Evolutionary conservation across 2,797 vertebrate genomes (phyloP).

Genomic region (Premnoplex brunnescens): DNA sequence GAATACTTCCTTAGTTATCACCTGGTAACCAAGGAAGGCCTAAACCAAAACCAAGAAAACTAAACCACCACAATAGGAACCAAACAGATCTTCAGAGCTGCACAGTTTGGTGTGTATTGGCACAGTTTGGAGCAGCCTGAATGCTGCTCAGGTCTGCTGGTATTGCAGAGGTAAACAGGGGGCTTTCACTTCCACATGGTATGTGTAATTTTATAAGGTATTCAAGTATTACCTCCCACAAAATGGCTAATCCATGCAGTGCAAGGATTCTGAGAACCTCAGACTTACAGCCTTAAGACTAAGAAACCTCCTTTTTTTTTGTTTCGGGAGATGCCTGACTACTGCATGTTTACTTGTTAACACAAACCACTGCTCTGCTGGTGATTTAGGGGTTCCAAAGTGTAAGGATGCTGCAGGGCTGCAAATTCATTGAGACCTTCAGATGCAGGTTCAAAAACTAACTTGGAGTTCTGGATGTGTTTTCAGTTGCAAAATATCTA

Average conservation of each 20-base stretch:
- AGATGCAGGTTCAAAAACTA: background rate
- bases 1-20: too few relatives aligned
- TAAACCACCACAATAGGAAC: too few relatives aligned
- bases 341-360: background rate
- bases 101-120: rapidly evolving
- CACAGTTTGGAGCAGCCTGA: background rate
- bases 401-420: background rate
- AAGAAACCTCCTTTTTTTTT: background rate
- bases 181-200: too few relatives aligned
- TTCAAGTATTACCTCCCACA: background rate
- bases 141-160: background rate
- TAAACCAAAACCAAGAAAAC: too few relatives aligned
- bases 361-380: background rate
- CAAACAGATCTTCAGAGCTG: background rate
- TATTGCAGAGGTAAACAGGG: rapidly evolving
- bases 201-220: background rate
- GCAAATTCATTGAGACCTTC: background rate
- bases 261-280: background rate
- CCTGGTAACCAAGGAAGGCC: too few relatives aligned
- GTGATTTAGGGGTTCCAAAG: background rate
- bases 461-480: background rate
- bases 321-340: background rate
- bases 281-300: background rate
- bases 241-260: background rate
- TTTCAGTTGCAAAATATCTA: background rate